Evolutionary conservation across 2,797 vertebrate genomes (phyloP), one percentile per base, ranked within the genome.

Genomic region (Pantherophis vulpinus): DNA sequence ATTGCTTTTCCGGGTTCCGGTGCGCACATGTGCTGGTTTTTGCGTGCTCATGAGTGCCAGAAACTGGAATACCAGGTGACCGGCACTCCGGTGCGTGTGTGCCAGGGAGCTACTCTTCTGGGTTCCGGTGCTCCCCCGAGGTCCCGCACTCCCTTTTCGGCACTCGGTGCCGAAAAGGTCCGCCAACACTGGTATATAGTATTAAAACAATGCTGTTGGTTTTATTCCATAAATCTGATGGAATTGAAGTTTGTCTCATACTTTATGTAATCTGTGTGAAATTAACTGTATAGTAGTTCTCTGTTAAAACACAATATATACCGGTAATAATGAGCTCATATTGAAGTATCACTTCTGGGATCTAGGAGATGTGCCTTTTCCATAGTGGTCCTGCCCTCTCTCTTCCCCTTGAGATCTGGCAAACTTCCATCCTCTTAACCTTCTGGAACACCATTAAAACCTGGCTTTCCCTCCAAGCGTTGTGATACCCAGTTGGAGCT

Each of bases 51-150:
- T 20, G 18, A 4, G 16, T 4, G 5, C 56, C 16, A 58, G 16
- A 58, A 58, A 56, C 55, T 1, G 56, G 4, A 56, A 56, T 56
- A 56, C 56, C 16, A 18, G 56, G 1, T 58, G 56, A 58, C 56
- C 5, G 16, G 16, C 14, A 16, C 56, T 18, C 16, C 16, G 0
- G 5, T 4, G 5, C 16, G 1, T 58, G 56, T 3, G 4, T 4
- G 16, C 16, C 16, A 5, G 56, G 13, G 16, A 58, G 58, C 18
- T 59, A 59, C 18, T 59, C 5, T 59, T 59, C 58, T 1, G 58
- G 18, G 6, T 59, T 59, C 58, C 5, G 5, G 58, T 59, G 58
- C 6, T 6, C 58, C 55, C 12, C 12, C 14, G 0, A 13, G 55
- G 4, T 3, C 6, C 6, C 1, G 6, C 6, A 7, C 16, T 18